phyloP scores from a whole-genome alignment of 2,113 vertebrate genomes.

The Plotosus lineatus region DNA sequence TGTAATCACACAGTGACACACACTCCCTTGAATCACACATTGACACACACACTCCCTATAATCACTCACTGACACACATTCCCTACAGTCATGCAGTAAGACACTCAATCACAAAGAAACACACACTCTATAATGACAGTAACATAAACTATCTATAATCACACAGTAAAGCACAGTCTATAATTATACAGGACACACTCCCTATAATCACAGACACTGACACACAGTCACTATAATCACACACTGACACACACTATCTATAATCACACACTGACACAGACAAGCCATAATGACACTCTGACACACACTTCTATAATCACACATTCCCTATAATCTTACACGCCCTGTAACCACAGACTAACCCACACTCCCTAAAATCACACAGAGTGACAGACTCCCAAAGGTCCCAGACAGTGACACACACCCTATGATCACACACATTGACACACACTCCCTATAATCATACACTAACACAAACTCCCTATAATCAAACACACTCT shows the following conservation, averaged over 20 bases:
- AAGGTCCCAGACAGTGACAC: neutral
- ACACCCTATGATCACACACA: neutral
- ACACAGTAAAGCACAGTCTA: neutral
- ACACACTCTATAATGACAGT: no score
- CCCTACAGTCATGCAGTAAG: neutral
- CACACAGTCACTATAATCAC: neutral
- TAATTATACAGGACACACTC: neutral
- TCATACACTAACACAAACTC: no score
- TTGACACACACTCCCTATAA: neutral
- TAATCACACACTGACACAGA: neutral
- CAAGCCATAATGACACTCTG: neutral
- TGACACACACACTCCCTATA: neutral
- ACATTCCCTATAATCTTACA: neutral
- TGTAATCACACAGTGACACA: no score
- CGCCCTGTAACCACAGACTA: neutral
- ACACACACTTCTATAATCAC: conserved; percentile 1
- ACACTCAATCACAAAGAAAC: neutral
- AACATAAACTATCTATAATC: neutral
- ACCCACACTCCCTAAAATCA: neutral
- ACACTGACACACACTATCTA: neutral
- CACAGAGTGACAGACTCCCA: neutral
- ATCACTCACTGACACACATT: neutral
- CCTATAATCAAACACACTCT: no score
- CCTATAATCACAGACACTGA: neutral
- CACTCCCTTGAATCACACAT: no score